phyloP scores from a whole-genome alignment of 2,888 invertebrate species.

The Galerucella calmariensis region DNA sequence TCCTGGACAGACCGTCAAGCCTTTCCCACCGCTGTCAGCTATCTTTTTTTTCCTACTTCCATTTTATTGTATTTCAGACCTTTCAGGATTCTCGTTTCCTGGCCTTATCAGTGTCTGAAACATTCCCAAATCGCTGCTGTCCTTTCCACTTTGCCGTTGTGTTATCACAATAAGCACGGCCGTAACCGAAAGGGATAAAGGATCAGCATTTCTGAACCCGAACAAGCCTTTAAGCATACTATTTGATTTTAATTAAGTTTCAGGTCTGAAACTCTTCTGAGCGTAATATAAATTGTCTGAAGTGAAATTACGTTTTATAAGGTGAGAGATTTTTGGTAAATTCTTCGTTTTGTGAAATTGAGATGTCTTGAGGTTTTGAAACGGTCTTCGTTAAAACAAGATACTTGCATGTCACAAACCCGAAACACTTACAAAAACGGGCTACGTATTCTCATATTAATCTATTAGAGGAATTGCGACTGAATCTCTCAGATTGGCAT shows the following conservation, averaged over 20 bases:
- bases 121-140: conserved; percentile 33
- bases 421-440: too few species aligned
- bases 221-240: conserved; percentile 9
- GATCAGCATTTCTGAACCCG: conserved; percentile 9
- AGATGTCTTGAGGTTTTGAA: too few species aligned
- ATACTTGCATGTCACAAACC: too few species aligned
- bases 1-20: conserved; percentile 27
- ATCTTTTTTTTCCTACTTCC: conserved; percentile 21
- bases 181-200: conserved; percentile 20
- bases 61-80: conserved; percentile 29
- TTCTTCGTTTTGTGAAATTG: too few species aligned
- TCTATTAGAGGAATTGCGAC: too few species aligned
- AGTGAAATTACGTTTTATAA: not conserved
- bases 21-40: conserved; percentile 22
- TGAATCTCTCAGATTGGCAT: too few species aligned
- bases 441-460: too few species aligned
- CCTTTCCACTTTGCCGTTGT: conserved; percentile 30
- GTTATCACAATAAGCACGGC: conserved; percentile 27
- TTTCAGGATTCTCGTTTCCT: conserved; percentile 27
- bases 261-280: not conserved
- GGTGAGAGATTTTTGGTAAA: too few species aligned
- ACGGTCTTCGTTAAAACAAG: too few species aligned
- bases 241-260: conserved; percentile 17
- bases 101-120: conserved; percentile 41
- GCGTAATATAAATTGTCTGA: not conserved